Evolutionary conservation across 1,140 invertebrate genomes (phyloP).

Genomic region (Brachionus rubens): DNA sequence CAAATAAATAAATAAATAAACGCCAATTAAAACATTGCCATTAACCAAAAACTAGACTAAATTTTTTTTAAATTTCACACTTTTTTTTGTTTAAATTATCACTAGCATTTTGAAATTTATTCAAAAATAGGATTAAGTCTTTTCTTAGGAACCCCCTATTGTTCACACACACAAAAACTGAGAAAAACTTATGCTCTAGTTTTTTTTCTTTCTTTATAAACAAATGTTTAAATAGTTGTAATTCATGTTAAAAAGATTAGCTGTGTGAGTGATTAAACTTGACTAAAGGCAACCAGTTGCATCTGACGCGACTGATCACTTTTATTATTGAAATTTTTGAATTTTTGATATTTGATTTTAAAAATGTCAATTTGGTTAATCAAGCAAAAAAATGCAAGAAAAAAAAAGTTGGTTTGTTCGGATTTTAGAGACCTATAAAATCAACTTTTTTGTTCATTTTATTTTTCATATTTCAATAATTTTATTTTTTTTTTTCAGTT

Average conservation of each 20-base stretch:
- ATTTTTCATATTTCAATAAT: neutral
- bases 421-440: no score
- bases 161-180: no score
- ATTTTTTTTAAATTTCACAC: neutral
- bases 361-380: neutral
- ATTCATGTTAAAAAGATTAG: slow-evolving; percentile 8
- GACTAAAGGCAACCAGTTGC: neutral
- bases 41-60: neutral
- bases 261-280: neutral
- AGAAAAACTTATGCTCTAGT: slow-evolving; percentile 27
- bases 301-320: slow-evolving; percentile 40
- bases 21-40: neutral
- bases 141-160: neutral
- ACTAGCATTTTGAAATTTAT: neutral
- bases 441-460: neutral
- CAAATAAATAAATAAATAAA: slow-evolving; percentile 1
- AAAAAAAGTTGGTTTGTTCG: no score
- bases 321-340: neutral
- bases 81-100: neutral
- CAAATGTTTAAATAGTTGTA: slow-evolving; percentile 11
- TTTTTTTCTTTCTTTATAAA: slow-evolving; percentile 34
- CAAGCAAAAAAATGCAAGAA: no score
- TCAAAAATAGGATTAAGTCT: neutral
- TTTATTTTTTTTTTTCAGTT: no score
- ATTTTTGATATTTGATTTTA: neutral